phyloP scores from a whole-genome alignment of 2,888 invertebrate genomes.

The Pasiphila rectangulata region DNA sequence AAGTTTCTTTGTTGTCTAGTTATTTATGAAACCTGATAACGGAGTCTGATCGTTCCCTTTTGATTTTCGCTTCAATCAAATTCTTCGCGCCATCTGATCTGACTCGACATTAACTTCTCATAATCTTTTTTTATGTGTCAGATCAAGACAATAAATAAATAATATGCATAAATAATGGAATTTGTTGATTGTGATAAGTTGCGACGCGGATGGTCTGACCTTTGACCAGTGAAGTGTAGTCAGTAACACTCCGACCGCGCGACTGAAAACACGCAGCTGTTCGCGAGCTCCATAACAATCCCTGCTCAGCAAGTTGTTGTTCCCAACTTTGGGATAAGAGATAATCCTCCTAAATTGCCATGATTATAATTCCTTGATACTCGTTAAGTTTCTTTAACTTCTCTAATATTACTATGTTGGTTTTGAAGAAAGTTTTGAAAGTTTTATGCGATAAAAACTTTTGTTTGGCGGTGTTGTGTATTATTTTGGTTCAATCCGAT shows the following conservation, averaged over 20 bases:
- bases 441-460: constrained; percentile 9
- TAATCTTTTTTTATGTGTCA: neutral
- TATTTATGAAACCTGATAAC: constrained; percentile 14
- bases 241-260: constrained; percentile 40
- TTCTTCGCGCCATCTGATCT: neutral
- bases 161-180: constrained; percentile 11
- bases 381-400: neutral
- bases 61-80: neutral
- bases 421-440: constrained; percentile 15
- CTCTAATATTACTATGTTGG: constrained; percentile 2
- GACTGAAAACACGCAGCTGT: constrained; percentile 31
- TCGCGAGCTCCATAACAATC: constrained; percentile 7
- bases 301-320: constrained; percentile 9
- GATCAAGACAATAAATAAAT: neutral
- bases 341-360: neutral
- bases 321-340: too few species aligned
- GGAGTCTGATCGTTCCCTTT: constrained; percentile 9
- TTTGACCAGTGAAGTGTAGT: constrained; percentile 18
- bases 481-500: neutral
- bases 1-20: constrained; percentile 1
- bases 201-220: constrained; percentile 18
- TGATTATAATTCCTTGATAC: neutral
- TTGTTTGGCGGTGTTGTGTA: too few species aligned
- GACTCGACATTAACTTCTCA: too few species aligned
- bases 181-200: constrained; percentile 19